A percentile compares a stretch with the other conserved stretches of the same genome.
phyloP scores from a whole-genome alignment of 1,140 invertebrate species.

The Microplitis demolitor region DNA sequence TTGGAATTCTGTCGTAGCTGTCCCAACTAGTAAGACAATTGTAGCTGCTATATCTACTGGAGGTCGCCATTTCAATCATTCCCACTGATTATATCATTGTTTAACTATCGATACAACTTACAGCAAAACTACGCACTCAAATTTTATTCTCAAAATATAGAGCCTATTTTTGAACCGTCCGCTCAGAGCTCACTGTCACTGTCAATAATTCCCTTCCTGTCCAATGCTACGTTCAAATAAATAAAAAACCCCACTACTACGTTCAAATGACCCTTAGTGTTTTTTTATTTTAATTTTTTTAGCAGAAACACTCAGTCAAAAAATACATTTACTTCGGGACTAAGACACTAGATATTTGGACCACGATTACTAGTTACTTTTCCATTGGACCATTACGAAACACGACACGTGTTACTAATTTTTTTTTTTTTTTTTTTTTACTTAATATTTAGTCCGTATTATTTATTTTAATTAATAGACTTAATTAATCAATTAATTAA shows the following conservation, averaged over 20 bases:
- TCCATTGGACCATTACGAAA: conserved; percentile 9
- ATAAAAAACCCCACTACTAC: no score
- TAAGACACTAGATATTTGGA: conserved; percentile 29
- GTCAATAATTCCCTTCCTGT: no score
- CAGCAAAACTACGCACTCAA: no score
- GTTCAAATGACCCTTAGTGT: not conserved
- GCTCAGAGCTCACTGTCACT: not conserved
- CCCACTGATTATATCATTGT: conserved; percentile 25
- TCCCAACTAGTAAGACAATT: conserved; percentile 88
- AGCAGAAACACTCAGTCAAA: conserved; percentile 32
- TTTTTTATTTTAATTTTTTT: not conserved
- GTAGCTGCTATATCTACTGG: conserved; percentile 82
- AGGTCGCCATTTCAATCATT: conserved; percentile 67
- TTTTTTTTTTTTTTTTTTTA: conserved; percentile 18
- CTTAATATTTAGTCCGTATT: not conserved
- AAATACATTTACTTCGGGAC: conserved; percentile 36
- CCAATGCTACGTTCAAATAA: no score
- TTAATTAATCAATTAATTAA: conserved; percentile 30
- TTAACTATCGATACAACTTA: conserved; percentile 26
- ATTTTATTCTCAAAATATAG: no score
- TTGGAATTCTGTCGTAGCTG: conserved; percentile 86
- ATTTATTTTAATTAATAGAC: conserved; percentile 15
- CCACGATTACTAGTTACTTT: conserved; percentile 22
- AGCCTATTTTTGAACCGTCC: not conserved
- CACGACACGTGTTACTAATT: not conserved